Evolutionary conservation across 2,888 invertebrate genomes (phyloP), one percentile per base, ranked within the genome.

Genomic region (Liodrosophila aerea): DNA sequence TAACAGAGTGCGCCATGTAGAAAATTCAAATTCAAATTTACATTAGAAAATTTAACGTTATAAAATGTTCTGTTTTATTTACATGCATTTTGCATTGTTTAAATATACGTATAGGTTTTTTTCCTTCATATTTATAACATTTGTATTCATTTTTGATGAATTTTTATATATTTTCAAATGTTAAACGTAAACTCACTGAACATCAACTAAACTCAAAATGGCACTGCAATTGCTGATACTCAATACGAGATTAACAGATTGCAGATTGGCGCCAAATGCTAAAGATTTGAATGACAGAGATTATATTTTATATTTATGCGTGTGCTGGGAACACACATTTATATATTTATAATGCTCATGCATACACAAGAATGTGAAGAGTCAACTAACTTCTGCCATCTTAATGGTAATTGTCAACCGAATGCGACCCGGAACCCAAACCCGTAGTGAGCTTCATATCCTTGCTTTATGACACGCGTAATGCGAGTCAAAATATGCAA

Each of bases 401-500:
- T 29, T 41, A 52, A 72, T 68, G 67, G 72, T 62, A 72, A 63
- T 56, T 70, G 63, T 51, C 58, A 69, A n/a, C 41, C 9, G 12
- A 13, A 46, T 45, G 39, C 29, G 34, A 53, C 27, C 7, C 43
- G 29, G 29, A 36, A 12, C 22, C 40, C 15, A 1, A 36, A 29
- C 27, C 39, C 54, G 18, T 39, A 15, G 62, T 70, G 72, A 75
- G 72, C 68, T 65, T 65, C 61, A 74, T 61, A 64, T 65, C 61
- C 49, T 47, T 85, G 80, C 65, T 80, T 85, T 82, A 85, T 81
- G 81, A 83, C 85, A 85, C 81, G 81, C 83, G 85, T 81, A 81
- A 81, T 81, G 69, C 85, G 72, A 85, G 64, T 74, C 76, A 83
- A 80, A 81, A 81, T 81, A 85, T 85, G 85, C 85, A 85, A 81